These are phyloP conservation scores for Cataglyphis cursor DNA, from an alignment of 2,888 invertebrate genomes.

Conservation along the genomic window DNA sequence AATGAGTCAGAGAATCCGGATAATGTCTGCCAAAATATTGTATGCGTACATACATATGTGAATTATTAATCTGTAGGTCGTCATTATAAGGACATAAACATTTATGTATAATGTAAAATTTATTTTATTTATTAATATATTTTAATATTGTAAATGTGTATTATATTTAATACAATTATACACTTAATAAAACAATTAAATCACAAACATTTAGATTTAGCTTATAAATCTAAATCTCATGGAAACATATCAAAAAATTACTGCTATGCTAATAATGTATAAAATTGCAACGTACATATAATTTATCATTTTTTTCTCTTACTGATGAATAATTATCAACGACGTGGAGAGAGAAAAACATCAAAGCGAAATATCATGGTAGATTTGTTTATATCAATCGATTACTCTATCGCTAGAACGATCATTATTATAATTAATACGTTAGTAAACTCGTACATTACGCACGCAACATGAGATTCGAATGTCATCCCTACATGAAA, in stretches of 20 bases:
- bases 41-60: conserved; percentile 38
- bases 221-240: neutral
- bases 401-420: neutral
- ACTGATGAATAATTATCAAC: conserved; percentile 21
- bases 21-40: conserved; percentile 78
- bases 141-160: too few species aligned
- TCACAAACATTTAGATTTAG: too few species aligned
- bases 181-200: too few species aligned
- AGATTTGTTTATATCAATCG: neutral
- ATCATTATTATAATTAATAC: neutral
- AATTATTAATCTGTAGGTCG: neutral
- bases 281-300: neutral
- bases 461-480: neutral
- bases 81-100: conserved; percentile 29
- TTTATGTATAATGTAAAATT: too few species aligned
- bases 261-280: neutral
- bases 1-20: conserved; percentile 68
- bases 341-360: neutral
- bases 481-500: conserved; percentile 31
- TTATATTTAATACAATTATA: too few species aligned
- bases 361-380: neutral
- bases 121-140: too few species aligned
- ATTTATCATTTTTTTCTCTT: neutral
- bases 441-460: neutral
- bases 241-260: neutral